Conservation (phyloP, 2,797 vertebrate genomes). For the Orientallactaga sibirica region DNA sequence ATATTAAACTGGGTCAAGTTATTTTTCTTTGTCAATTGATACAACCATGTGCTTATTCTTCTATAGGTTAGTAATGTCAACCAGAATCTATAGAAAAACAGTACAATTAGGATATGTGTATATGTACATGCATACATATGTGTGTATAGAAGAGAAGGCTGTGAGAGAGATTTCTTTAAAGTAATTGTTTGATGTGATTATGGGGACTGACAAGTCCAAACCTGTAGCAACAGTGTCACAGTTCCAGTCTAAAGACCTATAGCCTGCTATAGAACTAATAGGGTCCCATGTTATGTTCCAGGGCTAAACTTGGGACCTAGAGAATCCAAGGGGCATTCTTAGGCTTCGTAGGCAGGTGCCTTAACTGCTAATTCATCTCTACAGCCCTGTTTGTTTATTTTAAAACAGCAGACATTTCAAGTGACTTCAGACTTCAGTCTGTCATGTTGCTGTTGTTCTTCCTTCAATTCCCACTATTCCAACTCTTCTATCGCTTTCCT, state of each 20-base stretch:
- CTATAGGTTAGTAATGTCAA: background rate
- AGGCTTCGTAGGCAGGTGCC: too few species aligned
- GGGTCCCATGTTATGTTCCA: too few species aligned
- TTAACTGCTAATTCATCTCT: too few species aligned
- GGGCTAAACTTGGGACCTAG: too few species aligned
- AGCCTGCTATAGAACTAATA: background rate
- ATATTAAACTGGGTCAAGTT: background rate
- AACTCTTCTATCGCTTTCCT: background rate
- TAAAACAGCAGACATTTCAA: background rate
- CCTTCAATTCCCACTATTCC: background rate
- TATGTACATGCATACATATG: background rate
- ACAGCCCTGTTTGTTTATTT: too few species aligned
- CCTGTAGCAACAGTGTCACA: background rate
- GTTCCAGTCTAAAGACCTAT: background rate
- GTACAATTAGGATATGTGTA: background rate
- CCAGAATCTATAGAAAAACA: background rate
- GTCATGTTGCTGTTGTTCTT: background rate
- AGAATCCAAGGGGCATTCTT: too few species aligned
- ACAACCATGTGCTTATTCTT: background rate
- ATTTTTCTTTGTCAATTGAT: background rate
- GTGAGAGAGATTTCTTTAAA: background rate
- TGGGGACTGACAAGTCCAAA: background rate
- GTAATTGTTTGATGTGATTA: background rate
- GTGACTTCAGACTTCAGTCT: background rate
- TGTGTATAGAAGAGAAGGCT: background rate